Percentiles rank a stretch among this genome's conserved stretches.
Evolutionary conservation across 2,797 vertebrate species (phyloP).

Genomic region (Centroberyx gerrardi): DNA sequence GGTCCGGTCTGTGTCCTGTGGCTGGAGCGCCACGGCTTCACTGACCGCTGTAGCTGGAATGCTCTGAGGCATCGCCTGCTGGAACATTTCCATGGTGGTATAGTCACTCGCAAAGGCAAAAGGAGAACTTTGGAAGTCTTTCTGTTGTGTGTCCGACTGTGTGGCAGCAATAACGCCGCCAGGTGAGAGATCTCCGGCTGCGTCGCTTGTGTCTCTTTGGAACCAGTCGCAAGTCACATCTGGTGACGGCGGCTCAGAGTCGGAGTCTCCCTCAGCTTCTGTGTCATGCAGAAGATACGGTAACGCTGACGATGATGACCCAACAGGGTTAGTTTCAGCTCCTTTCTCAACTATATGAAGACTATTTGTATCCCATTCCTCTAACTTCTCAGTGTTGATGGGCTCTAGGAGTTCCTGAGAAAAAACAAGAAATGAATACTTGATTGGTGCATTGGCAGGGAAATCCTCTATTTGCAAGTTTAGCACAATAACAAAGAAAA

Average conservation of each 20-base stretch:
- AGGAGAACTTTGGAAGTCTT: slow-evolving; percentile 8
- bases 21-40: neutral
- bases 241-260: neutral
- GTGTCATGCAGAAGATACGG: neutral
- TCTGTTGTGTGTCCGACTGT: neutral
- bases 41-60: accelerated
- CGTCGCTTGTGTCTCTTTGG: slow-evolving; percentile 8
- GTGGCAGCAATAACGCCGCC: neutral
- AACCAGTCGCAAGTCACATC: slow-evolving; percentile 6
- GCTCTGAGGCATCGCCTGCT: slow-evolving; percentile 69
- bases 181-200: neutral
- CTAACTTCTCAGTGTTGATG: slow-evolving; percentile 50
- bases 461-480: too few relatives aligned
- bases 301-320: accelerated
- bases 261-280: slow-evolving; percentile 10
- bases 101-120: slow-evolving; percentile 79
- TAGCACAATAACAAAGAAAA: too few relatives aligned
- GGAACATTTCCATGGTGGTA: slow-evolving; percentile 88
- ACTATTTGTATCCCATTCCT: slow-evolving; percentile 78
- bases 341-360: slow-evolving; percentile 79
- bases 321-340: neutral
- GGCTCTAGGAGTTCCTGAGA: slow-evolving; percentile 73
- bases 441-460: too few relatives aligned
- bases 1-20: slow-evolving; percentile 34
- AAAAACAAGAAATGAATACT: neutral